phyloP scores from a whole-genome alignment of 2,888 invertebrate species.

The Zygogramma bicolorata region DNA sequence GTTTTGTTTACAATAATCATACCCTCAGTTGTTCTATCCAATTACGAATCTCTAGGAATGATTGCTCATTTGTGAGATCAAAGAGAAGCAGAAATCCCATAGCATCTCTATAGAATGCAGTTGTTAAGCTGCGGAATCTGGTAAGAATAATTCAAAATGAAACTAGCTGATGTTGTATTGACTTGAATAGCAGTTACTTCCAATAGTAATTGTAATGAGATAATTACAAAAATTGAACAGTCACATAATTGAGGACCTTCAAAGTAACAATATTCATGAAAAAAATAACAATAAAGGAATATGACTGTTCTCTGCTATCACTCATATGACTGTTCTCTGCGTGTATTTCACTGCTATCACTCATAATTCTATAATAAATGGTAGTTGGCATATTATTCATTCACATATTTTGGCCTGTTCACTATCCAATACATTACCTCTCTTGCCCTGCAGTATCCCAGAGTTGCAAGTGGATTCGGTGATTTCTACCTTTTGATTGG shows the following conservation, averaged over 20 bases:
- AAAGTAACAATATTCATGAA: too few relatives aligned
- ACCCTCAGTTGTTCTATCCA: conserved; percentile 94
- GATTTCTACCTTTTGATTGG: conserved; percentile 82
- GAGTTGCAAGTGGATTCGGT: conserved; percentile 90
- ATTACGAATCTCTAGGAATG: conserved; percentile 90
- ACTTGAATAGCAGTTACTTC: too few relatives aligned
- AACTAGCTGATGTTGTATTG: neutral
- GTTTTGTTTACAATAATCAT: conserved; percentile 51
- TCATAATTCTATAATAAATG: too few relatives aligned
- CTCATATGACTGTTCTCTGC: too few relatives aligned
- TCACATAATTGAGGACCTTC: too few relatives aligned
- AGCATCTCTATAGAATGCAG: conserved; percentile 94
- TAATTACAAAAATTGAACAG: too few relatives aligned
- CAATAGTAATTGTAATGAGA: too few relatives aligned
- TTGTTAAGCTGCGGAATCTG: conserved; percentile 91
- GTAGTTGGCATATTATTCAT: too few relatives aligned
- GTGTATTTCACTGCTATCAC: too few relatives aligned
- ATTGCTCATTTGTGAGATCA: conserved; percentile 92
- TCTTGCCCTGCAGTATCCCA: conserved; percentile 99
- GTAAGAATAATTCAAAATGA: conserved; percentile 32
- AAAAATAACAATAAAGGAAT: too few relatives aligned
- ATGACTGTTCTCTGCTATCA: too few relatives aligned
- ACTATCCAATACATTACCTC: conserved; percentile 71
- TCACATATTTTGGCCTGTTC: too few relatives aligned
- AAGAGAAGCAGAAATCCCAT: conserved; percentile 94